phyloP scores from a whole-genome alignment of 2,797 vertebrate genomes.

The Sebastes elongatus region DNA sequence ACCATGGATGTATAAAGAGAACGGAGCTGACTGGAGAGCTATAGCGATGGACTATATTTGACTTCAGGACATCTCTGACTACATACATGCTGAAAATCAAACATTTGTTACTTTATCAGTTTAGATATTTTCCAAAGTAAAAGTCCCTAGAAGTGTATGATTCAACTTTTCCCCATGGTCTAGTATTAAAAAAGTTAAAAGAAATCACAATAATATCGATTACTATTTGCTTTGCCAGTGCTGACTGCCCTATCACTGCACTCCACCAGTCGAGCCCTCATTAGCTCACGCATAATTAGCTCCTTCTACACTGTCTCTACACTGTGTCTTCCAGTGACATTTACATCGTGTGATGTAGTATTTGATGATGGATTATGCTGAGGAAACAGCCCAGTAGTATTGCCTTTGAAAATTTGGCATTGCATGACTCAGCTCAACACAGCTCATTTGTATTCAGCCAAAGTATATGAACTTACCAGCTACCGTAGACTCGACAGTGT shows the following conservation, averaged over 20 bases:
- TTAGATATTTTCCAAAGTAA: no score
- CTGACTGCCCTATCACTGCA: constrained; percentile 10
- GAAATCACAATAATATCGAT: background rate
- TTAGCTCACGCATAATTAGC: constrained; percentile 38
- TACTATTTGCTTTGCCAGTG: constrained; percentile 21
- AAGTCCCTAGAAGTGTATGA: no score
- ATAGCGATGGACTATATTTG: no score
- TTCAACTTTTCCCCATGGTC: no score
- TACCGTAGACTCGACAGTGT: background rate
- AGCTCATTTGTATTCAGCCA: background rate
- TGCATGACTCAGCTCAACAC: background rate
- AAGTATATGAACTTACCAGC: background rate
- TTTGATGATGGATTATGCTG: background rate
- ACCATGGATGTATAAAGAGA: no score
- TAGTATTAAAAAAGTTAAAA: no score
- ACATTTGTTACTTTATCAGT: no score
- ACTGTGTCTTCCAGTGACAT: background rate
- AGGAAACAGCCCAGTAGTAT: background rate
- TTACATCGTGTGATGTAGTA: constrained; percentile 4
- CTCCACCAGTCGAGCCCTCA: constrained; percentile 31
- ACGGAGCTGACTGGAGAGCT: no score
- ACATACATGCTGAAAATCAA: no score
- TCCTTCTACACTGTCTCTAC: background rate
- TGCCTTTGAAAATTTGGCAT: background rate
- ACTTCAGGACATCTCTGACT: no score